phyloP scores from a whole-genome alignment of 2,113 vertebrate genomes.

The Cephalophus harveyi region DNA sequence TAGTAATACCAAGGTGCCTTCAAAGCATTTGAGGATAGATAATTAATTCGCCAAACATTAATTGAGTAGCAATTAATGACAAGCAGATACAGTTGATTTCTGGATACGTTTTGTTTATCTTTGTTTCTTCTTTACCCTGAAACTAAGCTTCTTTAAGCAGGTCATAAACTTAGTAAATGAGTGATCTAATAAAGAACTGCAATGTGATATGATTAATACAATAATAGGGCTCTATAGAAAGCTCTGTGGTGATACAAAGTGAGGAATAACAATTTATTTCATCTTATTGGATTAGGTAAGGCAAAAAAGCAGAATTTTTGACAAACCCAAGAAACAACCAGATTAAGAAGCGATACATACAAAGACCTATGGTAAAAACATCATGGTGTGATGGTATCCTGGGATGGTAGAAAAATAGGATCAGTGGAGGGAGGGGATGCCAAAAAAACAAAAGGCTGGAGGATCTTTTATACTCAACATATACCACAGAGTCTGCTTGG shows the following conservation, averaged over 20 bases:
- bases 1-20: not conserved
- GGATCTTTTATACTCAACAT: not conserved
- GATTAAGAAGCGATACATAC: not conserved
- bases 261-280: not conserved
- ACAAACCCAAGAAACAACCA: not conserved
- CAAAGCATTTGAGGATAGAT: not conserved
- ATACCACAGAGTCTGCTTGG: not conserved
- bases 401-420: not conserved
- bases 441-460: not conserved
- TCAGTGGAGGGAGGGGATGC: not conserved
- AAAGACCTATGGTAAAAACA: not conserved
- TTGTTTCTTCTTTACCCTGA: not conserved
- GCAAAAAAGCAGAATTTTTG: not conserved
- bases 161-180: not conserved
- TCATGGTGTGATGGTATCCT: not conserved
- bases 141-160: not conserved
- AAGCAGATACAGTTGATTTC: not conserved
- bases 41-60: not conserved
- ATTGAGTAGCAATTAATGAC: not conserved
- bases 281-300: not conserved
- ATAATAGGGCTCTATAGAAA: not conserved
- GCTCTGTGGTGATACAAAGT: not conserved
- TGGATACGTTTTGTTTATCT: not conserved
- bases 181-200: not conserved
- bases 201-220: not conserved